Evolutionary conservation across 2,797 vertebrate species (phyloP), one percentile per base, ranked within the genome.

Genomic region (Perodicticus potto): DNA sequence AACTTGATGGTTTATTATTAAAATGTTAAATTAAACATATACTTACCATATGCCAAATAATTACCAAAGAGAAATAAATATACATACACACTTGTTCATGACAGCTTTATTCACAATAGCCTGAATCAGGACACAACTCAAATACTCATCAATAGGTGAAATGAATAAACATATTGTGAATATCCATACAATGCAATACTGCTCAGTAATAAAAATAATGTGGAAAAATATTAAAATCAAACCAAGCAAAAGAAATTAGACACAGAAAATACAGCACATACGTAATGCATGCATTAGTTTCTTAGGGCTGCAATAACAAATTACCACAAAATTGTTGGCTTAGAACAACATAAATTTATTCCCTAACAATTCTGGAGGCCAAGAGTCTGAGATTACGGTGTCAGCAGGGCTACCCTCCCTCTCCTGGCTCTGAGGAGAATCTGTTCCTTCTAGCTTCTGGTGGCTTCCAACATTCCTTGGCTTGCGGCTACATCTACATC

Each of bases 11-110:
- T 27, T 91, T 82, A 43, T 49, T 76, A 82, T 61, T 86, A 82
- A 93, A 67, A 34, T 86, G 86, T 70, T 86, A 82, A 89, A 78
- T 29, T 78, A 32, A 95, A 85, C 25, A 76, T 34, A 53, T 25
- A 23, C 7, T 65, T 67, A 45, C 16, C 16, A 32, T 23, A 65
- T 65, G 70, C 32, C 70, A 34, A 91, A 77, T 14, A 72, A 78
- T 85, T 89, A 70, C 45, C 32, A 27, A 43, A 76, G 8, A 81
- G 27, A 82, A 57, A 89, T 27, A 88, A 70, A 72, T 25, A 89
- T 37, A 59, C 20, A 57, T 40, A 10, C 27, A 94, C 29, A 70
- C n/a, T n/a, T 16, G 29, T 14, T 69, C 40, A 25, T 81, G 65
- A 86, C 22, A 27, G 2, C 7, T 89, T 55, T 87, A 81, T 40